These are phyloP conservation scores for Bombyx mori DNA, from an alignment of 1,140 invertebrate species.

Conservation along the genomic window DNA sequence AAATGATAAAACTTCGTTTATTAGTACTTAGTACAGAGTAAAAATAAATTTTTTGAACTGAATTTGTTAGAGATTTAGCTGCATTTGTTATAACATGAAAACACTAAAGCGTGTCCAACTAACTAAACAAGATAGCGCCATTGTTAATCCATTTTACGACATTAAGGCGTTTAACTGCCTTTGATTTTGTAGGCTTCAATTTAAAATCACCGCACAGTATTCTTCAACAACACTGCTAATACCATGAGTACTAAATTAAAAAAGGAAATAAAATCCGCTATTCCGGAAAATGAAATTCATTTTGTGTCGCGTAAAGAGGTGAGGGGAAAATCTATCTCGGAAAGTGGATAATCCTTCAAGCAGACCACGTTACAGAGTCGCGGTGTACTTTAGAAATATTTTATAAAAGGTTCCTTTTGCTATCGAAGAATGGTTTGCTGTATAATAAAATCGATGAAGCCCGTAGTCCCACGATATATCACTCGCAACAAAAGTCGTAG, in stretches of 20 bases:
- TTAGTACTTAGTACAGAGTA: too few species aligned
- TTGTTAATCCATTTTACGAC: too few species aligned
- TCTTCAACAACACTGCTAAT: too few species aligned
- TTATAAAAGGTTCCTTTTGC: slow-evolving; percentile 14
- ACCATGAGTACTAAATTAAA: neutral
- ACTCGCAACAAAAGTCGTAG: slow-evolving; percentile 15
- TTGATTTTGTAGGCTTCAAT: too few species aligned
- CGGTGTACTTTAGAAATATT: slow-evolving; percentile 18
- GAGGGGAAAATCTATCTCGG: slow-evolving; percentile 36
- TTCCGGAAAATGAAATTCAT: slow-evolving; percentile 16
- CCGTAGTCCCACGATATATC: slow-evolving; percentile 14
- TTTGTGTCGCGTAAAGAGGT: slow-evolving; percentile 14
- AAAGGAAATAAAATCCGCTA: neutral
- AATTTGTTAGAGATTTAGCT: too few species aligned
- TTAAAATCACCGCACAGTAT: too few species aligned
- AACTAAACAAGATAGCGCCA: too few species aligned
- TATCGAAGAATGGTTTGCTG: slow-evolving; percentile 17
- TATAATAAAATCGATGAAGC: slow-evolving; percentile 18
- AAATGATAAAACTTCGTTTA: too few species aligned
- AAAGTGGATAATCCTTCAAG: slow-evolving; percentile 43
- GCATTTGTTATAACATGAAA: too few species aligned
- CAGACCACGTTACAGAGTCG: slow-evolving; percentile 20
- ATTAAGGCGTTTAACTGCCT: too few species aligned
- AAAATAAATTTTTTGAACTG: too few species aligned
- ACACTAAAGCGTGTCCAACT: too few species aligned